A percentile compares a stretch with the other conserved stretches of the same genome.
Evolutionary conservation across 2,888 invertebrate species (phyloP).

Genomic region (Pteria penguin): DNA sequence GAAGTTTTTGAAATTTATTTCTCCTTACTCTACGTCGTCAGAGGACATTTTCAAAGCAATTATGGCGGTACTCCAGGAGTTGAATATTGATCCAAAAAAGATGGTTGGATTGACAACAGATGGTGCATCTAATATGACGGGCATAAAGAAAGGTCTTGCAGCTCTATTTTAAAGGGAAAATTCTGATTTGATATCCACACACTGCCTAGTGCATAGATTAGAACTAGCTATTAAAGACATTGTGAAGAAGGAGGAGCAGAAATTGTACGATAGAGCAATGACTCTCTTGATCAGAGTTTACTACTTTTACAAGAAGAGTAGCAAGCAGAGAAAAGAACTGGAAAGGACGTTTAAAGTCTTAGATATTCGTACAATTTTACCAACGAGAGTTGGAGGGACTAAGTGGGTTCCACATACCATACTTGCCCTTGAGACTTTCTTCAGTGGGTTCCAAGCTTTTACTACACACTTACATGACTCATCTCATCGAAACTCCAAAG

Average conservation of each 20-base stretch:
- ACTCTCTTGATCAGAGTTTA: conserved; percentile 1
- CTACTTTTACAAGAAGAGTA: conserved; percentile 19
- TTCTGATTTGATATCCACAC: neutral
- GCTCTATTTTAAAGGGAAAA: neutral
- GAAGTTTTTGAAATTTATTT: conserved; percentile 13
- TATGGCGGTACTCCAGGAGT: neutral
- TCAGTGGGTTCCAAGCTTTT: neutral
- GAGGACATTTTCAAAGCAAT: conserved; percentile 3
- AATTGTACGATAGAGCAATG: neutral
- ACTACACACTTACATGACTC: conserved; percentile 4
- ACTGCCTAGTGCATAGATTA: conserved; percentile 10
- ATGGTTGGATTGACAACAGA: no score
- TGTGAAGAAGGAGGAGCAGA: no score
- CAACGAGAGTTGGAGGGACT: conserved; percentile 5
- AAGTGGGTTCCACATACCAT: conserved; percentile 22
- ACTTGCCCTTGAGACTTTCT: neutral
- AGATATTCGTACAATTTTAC: no score
- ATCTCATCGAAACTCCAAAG: conserved; percentile 8
- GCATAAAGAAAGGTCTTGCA: conserved; percentile 6
- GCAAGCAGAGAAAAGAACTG: neutral
- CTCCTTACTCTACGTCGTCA: conserved; percentile 2
- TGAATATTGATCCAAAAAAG: neutral
- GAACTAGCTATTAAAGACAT: neutral
- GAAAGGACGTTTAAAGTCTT: no score
- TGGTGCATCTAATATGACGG: no score